Evolutionary conservation across 2,888 invertebrate species (phyloP), one percentile per base, ranked within the genome.

Genomic region (Girardia tigrina): DNA sequence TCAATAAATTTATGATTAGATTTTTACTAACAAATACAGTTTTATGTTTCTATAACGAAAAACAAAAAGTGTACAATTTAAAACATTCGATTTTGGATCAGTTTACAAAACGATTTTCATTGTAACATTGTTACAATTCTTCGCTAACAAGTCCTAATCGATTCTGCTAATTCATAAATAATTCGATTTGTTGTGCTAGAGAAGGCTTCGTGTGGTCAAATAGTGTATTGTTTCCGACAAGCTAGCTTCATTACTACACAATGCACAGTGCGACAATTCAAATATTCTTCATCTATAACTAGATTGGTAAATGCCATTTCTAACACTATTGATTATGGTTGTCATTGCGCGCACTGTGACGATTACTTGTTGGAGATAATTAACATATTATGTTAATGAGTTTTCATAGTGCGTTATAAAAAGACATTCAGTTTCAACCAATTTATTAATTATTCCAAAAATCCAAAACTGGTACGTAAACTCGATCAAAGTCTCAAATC

Each of bases 161-260:
- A 56, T 56, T 56, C 56, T 56, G 56, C 56, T 56, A 56, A 56
- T 56, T 56, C 56, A 56, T 56, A 56, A 56, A 56, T 56, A 56
- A 56, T 56, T 56, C 56, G 56, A 56, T 56, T 56, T 56, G 56
- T 56, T 56, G 56, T 56, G n/a, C 23, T 56, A 12, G 8, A 56
- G n/a, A 56, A 56, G n/a, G 56, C 56, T 16, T 56, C 56, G 56
- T 56, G 16, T 36, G 16, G 36, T 36, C 16, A 36, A 16, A 36
- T 36, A 36, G 36, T 36, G 56, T 16, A n/a, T 4, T 56, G 56
- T 56, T 56, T 56, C 56, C 8, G 56, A 56, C n/a, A 56, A 56
- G 8, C n/a, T 56, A 23, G 23, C 56, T 56, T 20, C 36, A 36
- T 36, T 36, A 36, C 2, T 56, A 23, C 4, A 56, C 56, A 56